Percentiles rank a stretch among this genome's conserved stretches.
phyloP scores from a whole-genome alignment of 2,113 vertebrate species.

The Ranitomeya variabilis region DNA sequence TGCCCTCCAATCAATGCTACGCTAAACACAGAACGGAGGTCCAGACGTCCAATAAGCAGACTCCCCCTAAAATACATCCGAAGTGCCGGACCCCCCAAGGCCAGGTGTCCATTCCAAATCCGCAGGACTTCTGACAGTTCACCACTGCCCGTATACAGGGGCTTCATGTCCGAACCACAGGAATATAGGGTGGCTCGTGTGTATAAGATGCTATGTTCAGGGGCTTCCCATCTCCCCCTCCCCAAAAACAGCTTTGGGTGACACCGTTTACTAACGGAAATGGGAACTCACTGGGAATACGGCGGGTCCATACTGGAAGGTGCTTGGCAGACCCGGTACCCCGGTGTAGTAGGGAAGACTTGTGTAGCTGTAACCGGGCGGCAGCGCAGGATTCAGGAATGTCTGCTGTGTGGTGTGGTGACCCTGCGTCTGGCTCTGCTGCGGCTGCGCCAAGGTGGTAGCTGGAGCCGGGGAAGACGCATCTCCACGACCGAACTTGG shows the following conservation, averaged over 20 bases:
- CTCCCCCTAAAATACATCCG: too few relatives aligned
- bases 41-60: too few relatives aligned
- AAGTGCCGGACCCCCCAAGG: too few relatives aligned
- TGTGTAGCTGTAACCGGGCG: constrained; percentile 98
- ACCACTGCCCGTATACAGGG: background rate
- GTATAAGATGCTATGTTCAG: constrained; percentile 34
- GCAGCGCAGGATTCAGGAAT: constrained; percentile 93
- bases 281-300: constrained; percentile 92
- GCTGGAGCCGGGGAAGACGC: constrained; percentile 92
- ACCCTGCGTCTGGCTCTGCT: constrained; percentile 93
- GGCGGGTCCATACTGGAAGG: constrained; percentile 97
- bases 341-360: constrained; percentile 98
- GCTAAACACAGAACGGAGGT: too few relatives aligned
- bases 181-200: background rate
- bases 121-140: background rate
- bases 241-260: background rate
- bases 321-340: constrained; percentile 93
- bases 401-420: constrained; percentile 97
- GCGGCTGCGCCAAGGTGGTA: constrained; percentile 91
- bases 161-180: background rate
- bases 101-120: background rate
- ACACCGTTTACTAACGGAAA: background rate
- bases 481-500: constrained; percentile 93
- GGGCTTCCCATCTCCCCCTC: background rate
- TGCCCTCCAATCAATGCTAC: too few relatives aligned